These are phyloP conservation scores for Therioaphis trifolii DNA, from an alignment of 2,888 invertebrate genomes.

Conservation along the genomic window DNA sequence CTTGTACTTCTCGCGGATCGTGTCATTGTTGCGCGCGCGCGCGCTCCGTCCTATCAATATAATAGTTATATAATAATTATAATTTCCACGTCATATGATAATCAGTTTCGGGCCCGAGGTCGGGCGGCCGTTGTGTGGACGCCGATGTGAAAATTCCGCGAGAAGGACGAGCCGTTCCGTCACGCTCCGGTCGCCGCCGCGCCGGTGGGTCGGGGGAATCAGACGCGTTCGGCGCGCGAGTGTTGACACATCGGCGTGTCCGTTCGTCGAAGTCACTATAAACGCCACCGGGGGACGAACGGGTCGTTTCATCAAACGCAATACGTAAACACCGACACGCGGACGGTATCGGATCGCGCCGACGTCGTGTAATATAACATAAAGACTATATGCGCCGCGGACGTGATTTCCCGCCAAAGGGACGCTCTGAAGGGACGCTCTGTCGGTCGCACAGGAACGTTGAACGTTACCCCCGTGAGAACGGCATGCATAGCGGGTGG, in stretches of 20 bases:
- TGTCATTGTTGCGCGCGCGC: constrained; percentile 48
- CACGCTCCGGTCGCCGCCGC: constrained; percentile 43
- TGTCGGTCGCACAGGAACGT: too few relatives aligned
- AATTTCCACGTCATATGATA: constrained; percentile 58
- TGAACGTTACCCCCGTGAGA: too few relatives aligned
- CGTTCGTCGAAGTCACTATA: constrained; percentile 16
- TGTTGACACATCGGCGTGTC: constrained; percentile 30
- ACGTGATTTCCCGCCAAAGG: too few relatives aligned
- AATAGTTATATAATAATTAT: constrained; percentile 45
- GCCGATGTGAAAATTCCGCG: constrained; percentile 34
- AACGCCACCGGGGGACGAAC: too few relatives aligned
- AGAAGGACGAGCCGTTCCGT: constrained; percentile 48
- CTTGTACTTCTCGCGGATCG: constrained; percentile 54
- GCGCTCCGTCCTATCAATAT: constrained; percentile 30
- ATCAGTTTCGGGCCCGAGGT: constrained; percentile 57
- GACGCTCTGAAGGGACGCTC: too few relatives aligned
- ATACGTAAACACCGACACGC: too few relatives aligned
- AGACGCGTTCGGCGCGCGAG: constrained; percentile 35
- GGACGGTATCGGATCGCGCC: too few relatives aligned
- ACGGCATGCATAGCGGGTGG: too few relatives aligned
- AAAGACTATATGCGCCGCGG: too few relatives aligned
- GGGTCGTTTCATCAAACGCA: too few relatives aligned
- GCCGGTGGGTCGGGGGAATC: constrained; percentile 47
- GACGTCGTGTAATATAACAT: too few relatives aligned
- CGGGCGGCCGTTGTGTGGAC: constrained; percentile 28